These are phyloP conservation scores for Nixonia krombeini DNA, from an alignment of 1,140 invertebrate genomes.

Conservation along the genomic window DNA sequence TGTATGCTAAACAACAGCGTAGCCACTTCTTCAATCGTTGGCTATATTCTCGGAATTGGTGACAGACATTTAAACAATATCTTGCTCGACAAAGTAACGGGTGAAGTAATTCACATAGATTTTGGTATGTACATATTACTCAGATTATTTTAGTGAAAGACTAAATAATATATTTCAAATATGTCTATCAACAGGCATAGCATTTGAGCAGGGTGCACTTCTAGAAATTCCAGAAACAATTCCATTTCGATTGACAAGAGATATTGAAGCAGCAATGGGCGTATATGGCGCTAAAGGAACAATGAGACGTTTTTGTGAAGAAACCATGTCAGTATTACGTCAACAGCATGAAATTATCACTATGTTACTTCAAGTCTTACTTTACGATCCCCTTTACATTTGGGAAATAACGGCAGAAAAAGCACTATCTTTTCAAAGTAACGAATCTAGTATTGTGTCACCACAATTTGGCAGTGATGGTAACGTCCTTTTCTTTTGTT, in stretches of 20 bases:
- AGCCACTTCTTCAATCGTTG: conserved; percentile 90
- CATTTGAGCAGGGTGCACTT: conserved; percentile 93
- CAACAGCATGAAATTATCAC: conserved; percentile 85
- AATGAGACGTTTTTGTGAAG: conserved; percentile 89
- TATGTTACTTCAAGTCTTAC: conserved; percentile 90
- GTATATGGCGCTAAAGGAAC: conserved; percentile 89
- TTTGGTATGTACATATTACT: too few species aligned
- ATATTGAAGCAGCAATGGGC: conserved; percentile 93
- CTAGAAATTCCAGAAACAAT: conserved; percentile 91
- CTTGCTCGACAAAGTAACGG: conserved; percentile 87
- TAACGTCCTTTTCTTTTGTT: conserved; percentile 6
- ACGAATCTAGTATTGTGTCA: conserved; percentile 22
- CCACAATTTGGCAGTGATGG: conserved; percentile 8
- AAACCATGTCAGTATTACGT: conserved; percentile 87
- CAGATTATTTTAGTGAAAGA: conserved; percentile 28
- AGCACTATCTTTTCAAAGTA: conserved; percentile 66
- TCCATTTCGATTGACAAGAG: conserved; percentile 92
- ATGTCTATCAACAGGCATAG: conserved; percentile 79
- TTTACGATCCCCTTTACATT: conserved; percentile 92
- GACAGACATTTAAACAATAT: conserved; percentile 95
- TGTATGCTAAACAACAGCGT: too few species aligned
- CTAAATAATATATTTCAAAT: conserved; percentile 7
- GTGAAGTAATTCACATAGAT: conserved; percentile 96
- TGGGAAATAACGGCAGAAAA: conserved; percentile 82
- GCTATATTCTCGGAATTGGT: conserved; percentile 93